Base-by-base conservation (phyloP, 2,113 vertebrate genomes). In the Clarias gariepinus region DNA sequence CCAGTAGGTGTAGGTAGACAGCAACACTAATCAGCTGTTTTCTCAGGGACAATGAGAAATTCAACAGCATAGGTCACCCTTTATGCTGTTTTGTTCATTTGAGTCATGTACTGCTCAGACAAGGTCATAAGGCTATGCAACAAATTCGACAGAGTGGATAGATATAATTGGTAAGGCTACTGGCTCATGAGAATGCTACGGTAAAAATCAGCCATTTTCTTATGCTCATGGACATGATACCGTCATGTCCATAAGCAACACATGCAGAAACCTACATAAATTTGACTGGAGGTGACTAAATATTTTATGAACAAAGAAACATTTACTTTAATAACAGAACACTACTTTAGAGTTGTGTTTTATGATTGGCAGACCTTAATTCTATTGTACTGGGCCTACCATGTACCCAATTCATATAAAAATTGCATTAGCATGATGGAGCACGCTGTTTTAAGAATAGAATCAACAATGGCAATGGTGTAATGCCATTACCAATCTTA, bases 121-220 rank as follows among this genome's bases (percentile, higher is more conserved):
- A 33, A 60, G 66, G 53, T 19, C 68, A 69, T 10, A 9, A 30
- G 28, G 5, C 63, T 52, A 68, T 68, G 63, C 57, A 61, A 60
- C 68, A 84, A 84, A 73, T 84, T 84, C 69, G 61, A 76, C 33
- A 47, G 25, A 84, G 83, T 30, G 83, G 58, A 83, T 58, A 55
- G 66, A 83, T 66, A 53, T 68, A 58, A 69, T 84, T 84, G 82
- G 66, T 3, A 2, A 47, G 60, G 69, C 21, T 84, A 21, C 23
- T 41, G 53, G 33, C 68, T n/a, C 53, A 18, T 58, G 55, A 68
- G 12, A 47, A 28, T 3, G 11, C 64, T 71, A 52, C 73, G 68
- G 30, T 57, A 73, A 21, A 76, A 18, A 61, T 52, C 23, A 28
- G 47, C 25, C 28, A 47, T 47, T 58, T 11, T 36, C 28, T 55